Percentiles rank a stretch among this genome's conserved stretches.
phyloP scores from a whole-genome alignment of 2,113 vertebrate genomes.

The Morone saxatilis region DNA sequence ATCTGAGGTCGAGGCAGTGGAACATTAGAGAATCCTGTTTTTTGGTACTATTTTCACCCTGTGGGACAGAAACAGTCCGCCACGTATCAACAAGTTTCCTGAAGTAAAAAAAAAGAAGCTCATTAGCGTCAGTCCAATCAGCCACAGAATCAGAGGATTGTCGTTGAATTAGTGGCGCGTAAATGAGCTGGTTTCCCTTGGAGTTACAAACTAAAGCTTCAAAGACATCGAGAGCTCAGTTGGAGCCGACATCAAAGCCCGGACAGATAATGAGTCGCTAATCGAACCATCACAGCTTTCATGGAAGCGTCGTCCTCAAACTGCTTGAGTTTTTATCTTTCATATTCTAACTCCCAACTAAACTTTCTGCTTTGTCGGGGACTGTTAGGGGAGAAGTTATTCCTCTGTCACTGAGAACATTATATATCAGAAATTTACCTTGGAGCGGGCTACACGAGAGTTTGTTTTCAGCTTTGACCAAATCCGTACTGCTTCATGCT shows the following conservation, averaged over 20 bases:
- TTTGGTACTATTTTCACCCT: not conserved
- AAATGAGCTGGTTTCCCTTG: conserved; percentile 46
- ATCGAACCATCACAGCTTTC: conserved; percentile 36
- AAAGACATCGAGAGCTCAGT: conserved; percentile 36
- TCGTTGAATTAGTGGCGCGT: conserved; percentile 22
- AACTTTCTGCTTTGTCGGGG: conserved; percentile 34
- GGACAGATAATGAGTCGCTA: conserved; percentile 17
- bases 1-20: too few relatives aligned
- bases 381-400: not conserved
- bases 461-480: conserved; percentile 23
- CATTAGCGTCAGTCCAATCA: conserved; percentile 48
- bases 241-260: conserved; percentile 47
- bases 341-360: conserved; percentile 10
- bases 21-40: not conserved
- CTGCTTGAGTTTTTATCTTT: conserved; percentile 21
- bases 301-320: not conserved
- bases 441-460: not conserved
- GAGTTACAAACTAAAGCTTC: conserved; percentile 41
- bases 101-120: not conserved
- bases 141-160: conserved; percentile 24
- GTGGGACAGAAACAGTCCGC: not conserved
- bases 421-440: conserved; percentile 32
- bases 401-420: conserved; percentile 11
- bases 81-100: too few relatives aligned
- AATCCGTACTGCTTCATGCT: not conserved